phyloP scores from a whole-genome alignment of 2,113 vertebrate species.

The Heterochromis multidens region DNA sequence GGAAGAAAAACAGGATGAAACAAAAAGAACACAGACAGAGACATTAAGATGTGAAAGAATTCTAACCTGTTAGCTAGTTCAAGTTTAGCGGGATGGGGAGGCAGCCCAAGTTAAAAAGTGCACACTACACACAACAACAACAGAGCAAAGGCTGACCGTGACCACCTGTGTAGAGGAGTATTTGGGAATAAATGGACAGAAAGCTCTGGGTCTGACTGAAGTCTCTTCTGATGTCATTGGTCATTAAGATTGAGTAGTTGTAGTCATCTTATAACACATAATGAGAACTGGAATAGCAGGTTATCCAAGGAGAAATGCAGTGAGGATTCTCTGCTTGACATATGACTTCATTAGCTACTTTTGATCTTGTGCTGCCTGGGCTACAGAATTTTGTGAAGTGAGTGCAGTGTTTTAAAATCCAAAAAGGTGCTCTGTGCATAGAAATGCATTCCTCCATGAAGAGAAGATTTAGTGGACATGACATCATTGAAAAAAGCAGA shows the following conservation, averaged over 20 bases:
- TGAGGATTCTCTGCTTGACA: neutral
- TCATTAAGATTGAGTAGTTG: neutral
- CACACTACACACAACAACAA: conserved; percentile 52
- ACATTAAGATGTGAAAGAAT: neutral
- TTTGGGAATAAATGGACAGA: neutral
- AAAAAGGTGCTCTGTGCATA: neutral
- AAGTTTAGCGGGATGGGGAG: conserved; percentile 53
- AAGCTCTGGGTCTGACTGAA: conserved; percentile 24
- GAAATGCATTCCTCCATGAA: neutral
- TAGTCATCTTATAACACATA: neutral
- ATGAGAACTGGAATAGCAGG: neutral
- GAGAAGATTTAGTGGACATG: neutral
- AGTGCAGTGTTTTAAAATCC: conserved; percentile 18
- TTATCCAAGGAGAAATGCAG: neutral
- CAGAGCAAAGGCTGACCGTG: conserved; percentile 56
- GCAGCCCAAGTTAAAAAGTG: conserved; percentile 61
- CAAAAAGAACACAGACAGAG: neutral
- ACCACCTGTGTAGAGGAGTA: conserved; percentile 1
- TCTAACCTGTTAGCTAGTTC: neutral
- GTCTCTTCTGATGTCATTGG: neutral
- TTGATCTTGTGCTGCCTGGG: neutral
- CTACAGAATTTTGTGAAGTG: neutral
- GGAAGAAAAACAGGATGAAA: neutral
- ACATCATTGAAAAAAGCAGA: neutral
- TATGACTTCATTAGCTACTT: neutral